These are phyloP conservation scores for Galerucella nymphaeae DNA, from an alignment of 2,888 invertebrate species.

Conservation along the genomic window DNA sequence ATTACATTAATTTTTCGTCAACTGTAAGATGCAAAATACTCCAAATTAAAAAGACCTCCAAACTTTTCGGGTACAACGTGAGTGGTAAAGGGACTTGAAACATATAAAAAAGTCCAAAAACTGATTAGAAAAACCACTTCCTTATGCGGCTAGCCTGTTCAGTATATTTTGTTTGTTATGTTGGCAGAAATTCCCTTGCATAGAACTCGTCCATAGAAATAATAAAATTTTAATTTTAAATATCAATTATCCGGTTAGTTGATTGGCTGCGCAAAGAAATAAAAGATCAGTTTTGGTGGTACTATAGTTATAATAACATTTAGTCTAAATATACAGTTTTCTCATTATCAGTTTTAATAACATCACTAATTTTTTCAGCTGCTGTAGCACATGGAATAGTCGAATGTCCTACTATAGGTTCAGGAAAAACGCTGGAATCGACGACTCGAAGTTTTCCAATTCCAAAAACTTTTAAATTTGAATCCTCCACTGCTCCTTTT, in stretches of 20 bases:
- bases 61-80: too few species aligned
- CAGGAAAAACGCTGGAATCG: conserved; percentile 74
- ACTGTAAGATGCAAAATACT: too few species aligned
- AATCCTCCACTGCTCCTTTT: conserved; percentile 71
- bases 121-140: too few species aligned
- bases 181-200: too few species aligned
- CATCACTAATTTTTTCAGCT: conserved; percentile 75
- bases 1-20: too few species aligned
- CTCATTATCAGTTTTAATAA: conserved; percentile 64
- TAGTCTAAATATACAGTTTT: background rate
- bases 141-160: too few species aligned
- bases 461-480: conserved; percentile 71
- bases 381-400: conserved; percentile 76
- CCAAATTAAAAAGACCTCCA: too few species aligned
- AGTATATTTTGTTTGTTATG: too few species aligned
- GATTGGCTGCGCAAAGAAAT: background rate
- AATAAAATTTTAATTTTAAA: too few species aligned
- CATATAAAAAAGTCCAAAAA: too few species aligned
- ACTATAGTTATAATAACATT: background rate
- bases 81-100: too few species aligned
- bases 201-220: too few species aligned
- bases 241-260: background rate
- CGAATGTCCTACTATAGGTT: conserved; percentile 73
- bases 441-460: conserved; percentile 70
- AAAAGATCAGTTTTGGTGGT: background rate